phyloP scores from a whole-genome alignment of 2,797 vertebrate species.

The Corythornis leucogaster region DNA sequence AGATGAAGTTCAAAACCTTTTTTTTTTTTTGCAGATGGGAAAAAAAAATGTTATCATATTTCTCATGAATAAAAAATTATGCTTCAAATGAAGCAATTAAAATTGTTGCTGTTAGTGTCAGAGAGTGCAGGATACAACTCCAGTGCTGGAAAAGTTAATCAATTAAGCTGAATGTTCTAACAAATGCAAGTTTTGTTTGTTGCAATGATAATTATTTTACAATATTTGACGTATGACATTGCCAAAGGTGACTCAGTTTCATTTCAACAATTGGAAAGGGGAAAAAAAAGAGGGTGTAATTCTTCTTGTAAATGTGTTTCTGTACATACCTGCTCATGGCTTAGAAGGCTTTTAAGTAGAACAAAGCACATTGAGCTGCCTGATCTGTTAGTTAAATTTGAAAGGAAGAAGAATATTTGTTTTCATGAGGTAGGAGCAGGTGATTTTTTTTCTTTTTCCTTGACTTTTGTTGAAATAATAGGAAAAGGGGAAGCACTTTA shows the following conservation, averaged over 20 bases:
- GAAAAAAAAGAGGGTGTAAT: background rate
- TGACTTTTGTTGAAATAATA: background rate
- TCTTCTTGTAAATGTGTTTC: background rate
- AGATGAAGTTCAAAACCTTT: background rate
- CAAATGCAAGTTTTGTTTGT: background rate
- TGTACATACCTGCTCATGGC: background rate
- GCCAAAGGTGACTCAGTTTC: background rate
- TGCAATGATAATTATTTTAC: background rate
- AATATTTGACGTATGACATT: background rate
- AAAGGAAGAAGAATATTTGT: background rate
- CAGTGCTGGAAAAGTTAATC: background rate
- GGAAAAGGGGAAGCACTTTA: background rate
- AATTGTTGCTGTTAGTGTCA: background rate
- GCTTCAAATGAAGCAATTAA: background rate
- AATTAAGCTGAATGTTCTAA: background rate
- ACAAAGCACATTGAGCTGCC: accelerated
- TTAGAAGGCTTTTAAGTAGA: background rate
- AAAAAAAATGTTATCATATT: background rate
- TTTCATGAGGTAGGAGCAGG: background rate
- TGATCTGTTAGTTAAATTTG: background rate
- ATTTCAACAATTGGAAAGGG: background rate
- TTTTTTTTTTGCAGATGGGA: background rate
- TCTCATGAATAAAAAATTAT: background rate
- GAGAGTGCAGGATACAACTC: background rate
- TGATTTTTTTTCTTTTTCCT: background rate